These are phyloP conservation scores for Tapirus terrestris DNA, from an alignment of 2,113 vertebrate species.

Conservation along the genomic window DNA sequence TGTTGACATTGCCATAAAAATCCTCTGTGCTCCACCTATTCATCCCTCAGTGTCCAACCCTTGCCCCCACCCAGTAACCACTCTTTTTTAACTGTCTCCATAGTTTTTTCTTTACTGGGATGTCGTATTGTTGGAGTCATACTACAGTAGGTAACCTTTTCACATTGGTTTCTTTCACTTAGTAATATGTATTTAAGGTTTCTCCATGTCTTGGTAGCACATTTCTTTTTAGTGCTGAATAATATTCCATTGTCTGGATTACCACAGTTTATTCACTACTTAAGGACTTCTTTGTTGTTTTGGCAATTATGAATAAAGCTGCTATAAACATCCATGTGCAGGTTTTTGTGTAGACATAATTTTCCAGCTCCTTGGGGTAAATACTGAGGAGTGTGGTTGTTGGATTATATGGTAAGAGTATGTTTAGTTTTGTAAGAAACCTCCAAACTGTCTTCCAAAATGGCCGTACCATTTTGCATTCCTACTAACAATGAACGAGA, in stretches of 20 bases:
- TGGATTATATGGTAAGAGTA: not conserved
- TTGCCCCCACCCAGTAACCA: not conserved
- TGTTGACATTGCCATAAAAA: not conserved
- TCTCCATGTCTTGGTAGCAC: not conserved
- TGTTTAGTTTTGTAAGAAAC: not conserved
- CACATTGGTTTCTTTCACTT: not conserved
- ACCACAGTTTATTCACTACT: not conserved
- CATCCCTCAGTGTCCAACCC: not conserved
- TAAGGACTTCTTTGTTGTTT: not conserved
- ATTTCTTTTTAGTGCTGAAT: not conserved
- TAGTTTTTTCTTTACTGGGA: too few relatives aligned
- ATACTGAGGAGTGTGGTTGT: not conserved
- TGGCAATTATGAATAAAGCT: not conserved
- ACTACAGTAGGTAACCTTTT: not conserved
- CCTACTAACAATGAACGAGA: not conserved
- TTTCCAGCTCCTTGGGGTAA: not conserved
- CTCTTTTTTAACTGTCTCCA: not conserved
- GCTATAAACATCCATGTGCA: not conserved
- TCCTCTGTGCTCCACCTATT: not conserved
- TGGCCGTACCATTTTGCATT: not conserved
- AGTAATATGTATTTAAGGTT: not conserved
- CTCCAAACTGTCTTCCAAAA: not conserved
- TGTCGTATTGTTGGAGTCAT: not conserved
- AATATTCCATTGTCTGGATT: not conserved
- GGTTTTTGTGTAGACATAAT: not conserved